These are phyloP conservation scores for Urocyon cinereoargenteus DNA, from an alignment of 2,797 vertebrate species.

Conservation along the genomic window DNA sequence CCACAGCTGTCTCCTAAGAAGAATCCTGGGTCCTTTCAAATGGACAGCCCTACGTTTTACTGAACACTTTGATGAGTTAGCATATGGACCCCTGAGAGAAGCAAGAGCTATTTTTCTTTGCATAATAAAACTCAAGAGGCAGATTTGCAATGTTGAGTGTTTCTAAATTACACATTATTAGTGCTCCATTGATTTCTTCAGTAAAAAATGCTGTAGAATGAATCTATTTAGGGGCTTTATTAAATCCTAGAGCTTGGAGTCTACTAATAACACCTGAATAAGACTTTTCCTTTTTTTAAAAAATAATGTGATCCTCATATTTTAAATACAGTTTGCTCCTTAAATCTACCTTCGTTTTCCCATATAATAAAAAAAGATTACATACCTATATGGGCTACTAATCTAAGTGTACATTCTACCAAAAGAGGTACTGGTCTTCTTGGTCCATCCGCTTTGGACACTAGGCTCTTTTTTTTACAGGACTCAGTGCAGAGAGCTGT, in stretches of 20 bases:
- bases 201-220: not conserved
- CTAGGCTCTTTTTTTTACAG: not conserved
- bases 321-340: constrained; percentile 1
- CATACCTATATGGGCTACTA: not conserved
- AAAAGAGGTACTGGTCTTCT: not conserved
- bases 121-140: constrained; percentile 54
- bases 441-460: not conserved
- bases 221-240: constrained; percentile 27
- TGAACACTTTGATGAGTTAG: constrained; percentile 15
- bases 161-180: constrained; percentile 59
- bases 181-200: constrained; percentile 23
- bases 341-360: not conserved
- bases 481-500: not conserved
- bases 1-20: not conserved
- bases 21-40: not conserved
- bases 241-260: not conserved
- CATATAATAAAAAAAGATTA: not conserved
- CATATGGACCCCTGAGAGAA: constrained; percentile 10
- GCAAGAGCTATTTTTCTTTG: constrained; percentile 56
- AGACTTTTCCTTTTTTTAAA: not conserved
- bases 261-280: not conserved
- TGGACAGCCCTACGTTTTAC: not conserved
- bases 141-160: not conserved
- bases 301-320: not conserved
- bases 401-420: not conserved